Percentiles rank a stretch among this genome's conserved stretches.
Conservation (phyloP, 2,888 invertebrate genomes). For the Micropterix aruncella region DNA sequence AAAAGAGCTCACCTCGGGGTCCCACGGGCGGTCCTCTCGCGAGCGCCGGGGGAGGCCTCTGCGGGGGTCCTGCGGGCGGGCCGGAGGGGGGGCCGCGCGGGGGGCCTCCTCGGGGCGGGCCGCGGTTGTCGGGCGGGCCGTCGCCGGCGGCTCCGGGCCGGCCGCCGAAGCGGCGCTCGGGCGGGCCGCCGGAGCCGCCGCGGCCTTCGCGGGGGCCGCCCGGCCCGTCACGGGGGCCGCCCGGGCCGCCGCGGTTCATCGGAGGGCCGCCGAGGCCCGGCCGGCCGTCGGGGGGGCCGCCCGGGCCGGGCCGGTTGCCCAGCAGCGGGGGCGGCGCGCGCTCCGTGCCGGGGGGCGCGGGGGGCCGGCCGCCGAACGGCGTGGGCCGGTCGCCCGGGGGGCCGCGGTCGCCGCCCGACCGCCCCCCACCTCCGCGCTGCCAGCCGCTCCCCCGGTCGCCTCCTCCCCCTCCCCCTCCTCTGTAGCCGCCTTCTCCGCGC, state of each 20-base stretch:
- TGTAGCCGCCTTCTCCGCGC: slow-evolving; percentile 19
- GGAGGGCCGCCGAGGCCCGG: not conserved
- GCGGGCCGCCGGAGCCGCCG: slow-evolving; percentile 10
- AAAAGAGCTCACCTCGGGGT: no score
- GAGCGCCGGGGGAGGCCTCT: no score
- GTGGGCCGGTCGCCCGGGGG: slow-evolving; percentile 14
- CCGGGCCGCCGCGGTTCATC: not conserved
- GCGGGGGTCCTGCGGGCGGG: slow-evolving; percentile 14
- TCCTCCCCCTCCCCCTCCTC: slow-evolving; percentile 20
- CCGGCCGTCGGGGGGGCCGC: not conserved
- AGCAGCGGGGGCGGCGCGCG: slow-evolving; percentile 3
- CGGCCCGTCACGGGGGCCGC: slow-evolving; percentile 3
- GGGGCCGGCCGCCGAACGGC: slow-evolving; percentile 8
- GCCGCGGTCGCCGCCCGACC: slow-evolving; percentile 16
- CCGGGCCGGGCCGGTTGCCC: slow-evolving; percentile 10
- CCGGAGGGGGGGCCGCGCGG: slow-evolving; percentile 6
- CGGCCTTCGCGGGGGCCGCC: slow-evolving; percentile 6
- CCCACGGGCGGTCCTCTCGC: no score
- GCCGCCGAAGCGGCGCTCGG: slow-evolving; percentile 3
- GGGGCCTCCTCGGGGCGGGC: slow-evolving; percentile 1
- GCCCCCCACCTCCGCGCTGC: slow-evolving; percentile 17
- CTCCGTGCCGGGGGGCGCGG: slow-evolving; percentile 10
- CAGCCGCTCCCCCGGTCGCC: slow-evolving; percentile 20
- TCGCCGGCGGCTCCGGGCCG: slow-evolving; percentile 6
- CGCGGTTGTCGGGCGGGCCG: slow-evolving; percentile 5